A percentile compares a stretch with the other conserved stretches of the same genome.
These are phyloP conservation scores for Chloropsis cyanopogon DNA, from an alignment of 2,113 vertebrate genomes.

Conservation along the genomic window DNA sequence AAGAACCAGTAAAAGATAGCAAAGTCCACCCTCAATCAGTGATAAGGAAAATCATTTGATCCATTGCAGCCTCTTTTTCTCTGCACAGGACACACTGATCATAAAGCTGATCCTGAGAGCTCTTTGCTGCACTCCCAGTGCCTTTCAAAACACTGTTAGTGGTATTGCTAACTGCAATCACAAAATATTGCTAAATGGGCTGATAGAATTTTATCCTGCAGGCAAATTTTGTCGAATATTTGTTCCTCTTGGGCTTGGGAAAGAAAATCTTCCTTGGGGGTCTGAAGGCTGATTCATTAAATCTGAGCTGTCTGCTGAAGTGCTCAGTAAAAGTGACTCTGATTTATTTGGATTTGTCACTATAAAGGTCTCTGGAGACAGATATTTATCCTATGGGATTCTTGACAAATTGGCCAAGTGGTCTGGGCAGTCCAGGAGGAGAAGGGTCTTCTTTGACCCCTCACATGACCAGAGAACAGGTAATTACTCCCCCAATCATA, in stretches of 20 bases:
- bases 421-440: slow-evolving; percentile 32
- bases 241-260: neutral
- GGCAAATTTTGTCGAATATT: neutral
- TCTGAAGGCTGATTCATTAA: slow-evolving; percentile 64
- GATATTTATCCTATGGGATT: slow-evolving; percentile 70
- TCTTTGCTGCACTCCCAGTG: neutral
- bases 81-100: neutral
- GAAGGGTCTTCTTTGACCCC: slow-evolving; percentile 53
- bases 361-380: slow-evolving; percentile 72
- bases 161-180: neutral
- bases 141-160: neutral
- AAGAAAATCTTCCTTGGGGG: slow-evolving; percentile 67
- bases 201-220: neutral
- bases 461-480: slow-evolving; percentile 24
- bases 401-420: slow-evolving; percentile 71
- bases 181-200: neutral
- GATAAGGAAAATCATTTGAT: neutral
- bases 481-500: slow-evolving; percentile 10
- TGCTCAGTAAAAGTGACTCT: slow-evolving; percentile 70
- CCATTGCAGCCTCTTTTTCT: neutral
- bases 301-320: slow-evolving; percentile 58
- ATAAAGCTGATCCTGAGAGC: neutral
- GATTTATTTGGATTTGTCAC: slow-evolving; percentile 77
- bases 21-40: neutral
- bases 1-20: neutral